Evolutionary conservation across 1,140 invertebrate genomes (phyloP).

Genomic region (Gryllus bimaculatus): DNA sequence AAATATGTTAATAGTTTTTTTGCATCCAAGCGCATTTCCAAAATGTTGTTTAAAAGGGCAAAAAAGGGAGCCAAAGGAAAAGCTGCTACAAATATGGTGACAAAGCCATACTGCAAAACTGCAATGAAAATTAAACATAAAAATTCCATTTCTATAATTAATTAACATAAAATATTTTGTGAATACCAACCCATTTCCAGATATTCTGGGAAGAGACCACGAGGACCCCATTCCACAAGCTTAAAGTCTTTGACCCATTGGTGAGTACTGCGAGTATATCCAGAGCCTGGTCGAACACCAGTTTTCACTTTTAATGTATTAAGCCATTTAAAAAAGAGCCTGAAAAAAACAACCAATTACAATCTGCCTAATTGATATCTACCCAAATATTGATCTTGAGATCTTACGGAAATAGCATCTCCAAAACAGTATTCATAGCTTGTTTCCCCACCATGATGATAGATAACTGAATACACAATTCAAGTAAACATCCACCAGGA

Average conservation of each 20-base stretch:
- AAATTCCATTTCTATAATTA: neutral
- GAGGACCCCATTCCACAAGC: conserved; percentile 76
- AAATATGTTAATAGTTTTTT: conserved; percentile 39
- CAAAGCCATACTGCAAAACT: conserved; percentile 44
- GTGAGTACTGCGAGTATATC: neutral
- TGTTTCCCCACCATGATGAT: conserved; percentile 66
- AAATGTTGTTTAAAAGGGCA: conserved; percentile 42
- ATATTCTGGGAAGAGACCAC: conserved; percentile 92
- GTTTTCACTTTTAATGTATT: conserved; percentile 53
- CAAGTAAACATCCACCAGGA: conserved; percentile 53
- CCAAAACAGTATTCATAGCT: conserved; percentile 49
- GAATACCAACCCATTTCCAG: conserved; percentile 80
- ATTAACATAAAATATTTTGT: neutral
- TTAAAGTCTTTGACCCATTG: conserved; percentile 91
- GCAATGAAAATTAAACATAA: conserved; percentile 7
- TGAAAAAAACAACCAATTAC: conserved; percentile 20
- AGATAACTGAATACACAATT: conserved; percentile 53
- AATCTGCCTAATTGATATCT: neutral
- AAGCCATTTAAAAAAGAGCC: conserved; percentile 60
- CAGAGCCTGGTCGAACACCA: conserved; percentile 27
- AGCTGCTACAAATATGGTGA: conserved; percentile 46
- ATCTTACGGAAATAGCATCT: conserved; percentile 48
- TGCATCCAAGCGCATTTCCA: conserved; percentile 45
- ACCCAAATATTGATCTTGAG: neutral
- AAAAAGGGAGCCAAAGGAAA: conserved; percentile 47